Evolutionary conservation across 1,140 invertebrate genomes (phyloP), one percentile per base, ranked within the genome.

Genomic region (Vollenhovia emeryi): DNA sequence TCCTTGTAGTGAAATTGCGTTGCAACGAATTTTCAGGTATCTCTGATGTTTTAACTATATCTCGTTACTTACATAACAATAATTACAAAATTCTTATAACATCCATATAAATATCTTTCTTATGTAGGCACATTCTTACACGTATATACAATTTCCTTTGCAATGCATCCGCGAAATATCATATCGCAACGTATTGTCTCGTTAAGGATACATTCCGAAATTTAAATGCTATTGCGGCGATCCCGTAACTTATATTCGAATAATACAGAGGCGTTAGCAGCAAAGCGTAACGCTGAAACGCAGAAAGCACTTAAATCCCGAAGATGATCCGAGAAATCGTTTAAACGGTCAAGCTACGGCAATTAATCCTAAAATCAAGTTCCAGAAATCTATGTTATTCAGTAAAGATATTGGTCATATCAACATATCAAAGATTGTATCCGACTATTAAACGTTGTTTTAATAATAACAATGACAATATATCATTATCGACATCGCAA

Each of bases 71-170:
- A 78, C 57, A 60, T 74, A 60, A 85, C 82, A 64, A 82, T 89
- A 90, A 89, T 91, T 91, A 91, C 87, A 91, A 91, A 91, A 91
- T 83, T 85, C 89, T 76, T 88, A n/a, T n/a, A 90, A 85, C 84
- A 74, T 79, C 50, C 68, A 84, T 91, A 91, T 90, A 91, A 91
- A 91, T 91, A 91, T 89, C 52, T 85, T 55, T 91, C 85, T 89
- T 89, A 85, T 84, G 74, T 85, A 91, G 90, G 90, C 91, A 91
- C 89, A 71, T 91, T 76, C 82, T 91, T 91, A 85, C 89, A 68
- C 90, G 60, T 88, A 91, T 76, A 59, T 85, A 85, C 52, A 88
- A 18, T 43, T 71, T 52, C 59, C 9, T 75, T 62, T 73, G 18
- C 45, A 71, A 43, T 8, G 21, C 33, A 30, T 55, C 21, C 15